Conservation (phyloP, 2,888 invertebrate genomes). For the Pachymerium ferrugineum region DNA sequence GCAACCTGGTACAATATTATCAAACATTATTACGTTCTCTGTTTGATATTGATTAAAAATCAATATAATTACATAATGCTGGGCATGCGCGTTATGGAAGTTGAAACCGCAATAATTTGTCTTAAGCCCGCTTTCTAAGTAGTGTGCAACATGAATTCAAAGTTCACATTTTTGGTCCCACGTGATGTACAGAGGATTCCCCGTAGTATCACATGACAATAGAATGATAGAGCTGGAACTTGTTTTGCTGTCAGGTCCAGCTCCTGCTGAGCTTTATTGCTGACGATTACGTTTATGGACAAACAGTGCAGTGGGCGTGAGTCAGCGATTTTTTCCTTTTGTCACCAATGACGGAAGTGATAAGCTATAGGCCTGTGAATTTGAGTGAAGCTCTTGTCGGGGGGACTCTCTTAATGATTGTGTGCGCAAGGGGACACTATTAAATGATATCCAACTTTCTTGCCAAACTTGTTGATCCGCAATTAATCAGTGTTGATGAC, state of each 20-base stretch:
- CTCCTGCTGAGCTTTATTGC: background rate
- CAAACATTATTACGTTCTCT: no score
- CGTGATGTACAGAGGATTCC: background rate
- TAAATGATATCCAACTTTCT: background rate
- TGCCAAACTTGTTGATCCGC: conserved; percentile 4
- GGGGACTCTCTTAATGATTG: background rate
- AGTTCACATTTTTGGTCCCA: background rate
- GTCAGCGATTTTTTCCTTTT: conserved; percentile 8
- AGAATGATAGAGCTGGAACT: background rate
- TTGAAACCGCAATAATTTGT: no score
- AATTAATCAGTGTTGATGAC: background rate
- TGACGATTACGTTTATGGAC: conserved; percentile 9
- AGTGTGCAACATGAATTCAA: no score
- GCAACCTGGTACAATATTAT: background rate
- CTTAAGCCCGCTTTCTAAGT: no score
- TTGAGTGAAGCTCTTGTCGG: background rate
- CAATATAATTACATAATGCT: no score
- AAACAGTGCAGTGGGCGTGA: conserved; percentile 1
- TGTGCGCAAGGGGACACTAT: background rate
- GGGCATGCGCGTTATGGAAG: no score
- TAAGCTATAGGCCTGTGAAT: background rate
- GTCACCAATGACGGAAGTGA: conserved; percentile 8
- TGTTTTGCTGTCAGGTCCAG: conserved; percentile 4
- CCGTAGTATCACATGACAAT: background rate
- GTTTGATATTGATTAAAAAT: no score